Evolutionary conservation across 2,888 invertebrate genomes (phyloP).

Genomic region (Leptopilina drosophilae): DNA sequence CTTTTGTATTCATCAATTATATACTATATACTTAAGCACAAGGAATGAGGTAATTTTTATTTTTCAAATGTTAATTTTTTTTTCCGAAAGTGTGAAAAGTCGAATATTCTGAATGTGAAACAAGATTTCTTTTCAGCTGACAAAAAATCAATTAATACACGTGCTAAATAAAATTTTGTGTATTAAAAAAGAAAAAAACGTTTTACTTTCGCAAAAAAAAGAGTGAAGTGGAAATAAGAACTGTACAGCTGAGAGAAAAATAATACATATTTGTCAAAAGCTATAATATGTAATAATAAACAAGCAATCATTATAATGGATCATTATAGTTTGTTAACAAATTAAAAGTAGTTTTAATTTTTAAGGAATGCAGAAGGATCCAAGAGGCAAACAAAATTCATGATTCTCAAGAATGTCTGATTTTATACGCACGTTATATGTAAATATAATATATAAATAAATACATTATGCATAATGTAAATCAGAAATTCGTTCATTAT

Average conservation of each 20-base stretch:
- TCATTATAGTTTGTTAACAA: slow-evolving; percentile 16
- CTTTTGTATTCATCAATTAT: neutral
- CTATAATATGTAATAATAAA: slow-evolving; percentile 2
- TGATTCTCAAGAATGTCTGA: slow-evolving; percentile 32
- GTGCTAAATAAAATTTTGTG: slow-evolving; percentile 14
- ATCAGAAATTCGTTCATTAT: neutral
- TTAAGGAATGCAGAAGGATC: slow-evolving; percentile 6
- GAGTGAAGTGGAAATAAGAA: neutral
- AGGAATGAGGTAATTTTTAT: slow-evolving; percentile 16
- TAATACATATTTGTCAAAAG: slow-evolving; percentile 3
- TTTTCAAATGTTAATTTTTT: slow-evolving; percentile 23
- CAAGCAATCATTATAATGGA: slow-evolving; percentile 24
- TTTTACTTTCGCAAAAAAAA: neutral
- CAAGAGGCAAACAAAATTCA: slow-evolving; percentile 25
- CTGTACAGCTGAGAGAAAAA: slow-evolving; percentile 27
- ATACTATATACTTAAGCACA: slow-evolving; percentile 12
- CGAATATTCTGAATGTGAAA: slow-evolving; percentile 6
- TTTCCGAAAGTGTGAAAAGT: slow-evolving; percentile 19
- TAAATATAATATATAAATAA: slow-evolving; percentile 42
- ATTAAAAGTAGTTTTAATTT: slow-evolving; percentile 25
- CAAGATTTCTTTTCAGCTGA: slow-evolving; percentile 11
- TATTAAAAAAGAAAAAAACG: neutral
- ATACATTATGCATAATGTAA: slow-evolving; percentile 30
- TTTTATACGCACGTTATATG: slow-evolving; percentile 41
- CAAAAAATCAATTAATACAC: neutral